Base-by-base conservation (phyloP, 1,140 invertebrate species). In the Calephelis virginiensis region DNA sequence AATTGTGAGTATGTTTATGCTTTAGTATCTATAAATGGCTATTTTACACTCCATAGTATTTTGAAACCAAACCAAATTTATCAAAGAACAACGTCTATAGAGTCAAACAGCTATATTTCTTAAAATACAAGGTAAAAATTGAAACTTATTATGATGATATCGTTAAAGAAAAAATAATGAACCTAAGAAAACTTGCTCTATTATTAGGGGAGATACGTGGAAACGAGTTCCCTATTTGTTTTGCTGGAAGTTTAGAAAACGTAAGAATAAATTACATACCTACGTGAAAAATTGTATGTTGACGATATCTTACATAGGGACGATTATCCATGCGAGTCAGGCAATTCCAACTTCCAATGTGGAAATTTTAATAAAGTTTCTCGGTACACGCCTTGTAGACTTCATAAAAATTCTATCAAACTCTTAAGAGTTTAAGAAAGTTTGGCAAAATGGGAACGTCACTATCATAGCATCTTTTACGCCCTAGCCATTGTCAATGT, bases 341-440 rank as follows among this genome's bases (percentile, higher is more conserved):
- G 74, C 67, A 63, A 67, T 68, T 66, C 38, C 43, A 73, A 73
- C 63, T 73, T 73, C 62, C 49, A 49, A 73, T 69, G 67, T 73
- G 67, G 64, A 71, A 70, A 70, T 73, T 73, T 71, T 76, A 69
- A 70, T 69, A 68, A 78, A 78, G 70, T 78, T 75, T 69, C 59
- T 63, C 64, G 66, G 67, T 69, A 49, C 48, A 65, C 60, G 63
- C 64, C 66, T 71, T 56, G 63, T 64, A 56, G 78, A 83, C 67
- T 81, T 81, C 73, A 80, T 82, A 84, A 81, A 82, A 87, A 79
- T 81, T 84, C 76, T 80, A 78, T 76, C 73, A 74, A 78, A 74
- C 73, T 61, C 74, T 69, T 73, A 74, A 68, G 69, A 75, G 73
- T 73, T 78, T 67, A 63, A 71, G 66, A 64, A 68, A 78, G 73